phyloP scores from a whole-genome alignment of 2,113 vertebrate species.

The Megaceryle torquata region DNA sequence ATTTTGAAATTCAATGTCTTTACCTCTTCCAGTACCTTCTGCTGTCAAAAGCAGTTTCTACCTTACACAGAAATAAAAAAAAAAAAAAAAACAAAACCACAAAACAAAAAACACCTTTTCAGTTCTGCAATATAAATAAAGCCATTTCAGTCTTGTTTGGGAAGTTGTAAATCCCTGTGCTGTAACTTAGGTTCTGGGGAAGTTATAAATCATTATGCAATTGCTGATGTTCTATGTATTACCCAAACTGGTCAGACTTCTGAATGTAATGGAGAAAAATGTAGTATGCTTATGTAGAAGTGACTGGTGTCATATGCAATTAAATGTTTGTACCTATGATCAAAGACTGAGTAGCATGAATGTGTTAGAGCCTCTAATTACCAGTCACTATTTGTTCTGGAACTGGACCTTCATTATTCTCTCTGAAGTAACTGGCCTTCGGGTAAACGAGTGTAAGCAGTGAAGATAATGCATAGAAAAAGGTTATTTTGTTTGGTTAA shows the following conservation, averaged over 20 bases:
- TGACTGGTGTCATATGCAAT: not conserved
- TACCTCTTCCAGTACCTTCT: not conserved
- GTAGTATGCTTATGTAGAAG: not conserved
- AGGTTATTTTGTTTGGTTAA: not conserved
- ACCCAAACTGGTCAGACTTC: not conserved
- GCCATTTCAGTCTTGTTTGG: not conserved
- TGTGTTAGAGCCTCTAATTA: not conserved
- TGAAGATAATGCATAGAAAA: not conserved
- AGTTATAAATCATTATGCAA: not conserved
- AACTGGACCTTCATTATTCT: not conserved
- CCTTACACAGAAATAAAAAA: not conserved
- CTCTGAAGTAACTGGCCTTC: not conserved
- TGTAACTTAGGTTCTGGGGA: not conserved
- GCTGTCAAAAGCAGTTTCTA: not conserved
- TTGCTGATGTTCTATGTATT: not conserved
- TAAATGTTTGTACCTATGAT: not conserved
- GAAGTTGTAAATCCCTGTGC: not conserved
- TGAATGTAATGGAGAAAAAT: not conserved
- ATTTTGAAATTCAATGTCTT: not conserved
- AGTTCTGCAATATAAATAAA: not conserved
- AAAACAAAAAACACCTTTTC: not conserved
- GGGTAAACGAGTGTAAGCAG: not conserved
- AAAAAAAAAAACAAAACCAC: not conserved
- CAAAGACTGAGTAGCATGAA: not conserved
- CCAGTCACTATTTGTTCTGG: not conserved